Base-by-base conservation (phyloP, 2,888 invertebrate species). In the Apodemia duryi region DNA sequence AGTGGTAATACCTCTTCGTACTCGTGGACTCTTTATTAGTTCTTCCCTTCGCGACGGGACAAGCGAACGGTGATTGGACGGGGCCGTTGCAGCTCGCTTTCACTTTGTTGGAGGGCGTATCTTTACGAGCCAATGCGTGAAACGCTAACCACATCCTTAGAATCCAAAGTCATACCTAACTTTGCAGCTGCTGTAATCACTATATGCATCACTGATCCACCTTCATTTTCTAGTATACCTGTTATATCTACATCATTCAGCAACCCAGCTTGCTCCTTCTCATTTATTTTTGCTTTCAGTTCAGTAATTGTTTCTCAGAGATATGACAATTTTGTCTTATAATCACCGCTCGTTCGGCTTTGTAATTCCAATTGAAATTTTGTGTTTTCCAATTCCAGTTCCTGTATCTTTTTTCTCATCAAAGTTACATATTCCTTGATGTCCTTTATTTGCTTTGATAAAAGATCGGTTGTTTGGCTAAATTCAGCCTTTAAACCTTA, bases 211-310 rank as follows among this genome's bases (percentile, higher is more conserved):
- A 62, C 62, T 6, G 62, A 62, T 9, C 49, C 46, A 13, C 43
- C 43, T 41, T 43, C 41, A 1, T 6, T 21, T 21, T 62, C 62
- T 29, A 29, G 62, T 21, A 62, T 62, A 6, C 62, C 62, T 13
- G 62, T 46, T 13, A 62, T 43, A 6, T 46, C 62, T 6, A 62
- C 62, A 28, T 62, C 43, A 43, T 62, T 62, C 29, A 62, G 1
- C 29, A 54, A 29, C 5, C 54, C 11, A 5, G 11, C 9, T 6
- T 54, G 54, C 29, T 54, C 54, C 1, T 54, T 28, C 9, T 11
- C 54, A 29, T 54, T 54, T 7, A 54, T 29, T 29, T 54, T 11
- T 29, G 54, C 28, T 29, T 54, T 54, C 9, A 54, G 10, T 54
- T 54, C 54, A 54, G 29, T 3, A 3, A 52, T 1, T 52, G 28